Conservation (phyloP, 2,797 vertebrate species). For the Pteropus rufus region DNA sequence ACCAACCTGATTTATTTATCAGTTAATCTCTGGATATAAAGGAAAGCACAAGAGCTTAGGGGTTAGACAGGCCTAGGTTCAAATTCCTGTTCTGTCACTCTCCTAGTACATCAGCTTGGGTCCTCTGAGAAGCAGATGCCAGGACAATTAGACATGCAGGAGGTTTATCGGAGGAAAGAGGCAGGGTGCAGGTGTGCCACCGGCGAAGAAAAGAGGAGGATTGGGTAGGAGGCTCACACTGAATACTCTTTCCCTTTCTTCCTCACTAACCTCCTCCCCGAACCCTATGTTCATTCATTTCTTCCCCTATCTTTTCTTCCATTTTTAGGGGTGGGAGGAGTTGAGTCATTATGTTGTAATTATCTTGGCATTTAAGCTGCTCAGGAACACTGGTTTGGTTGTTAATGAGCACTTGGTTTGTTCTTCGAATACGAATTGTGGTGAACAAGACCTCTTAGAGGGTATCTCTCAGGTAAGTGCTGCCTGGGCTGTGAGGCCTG, state of each 20-base stretch:
- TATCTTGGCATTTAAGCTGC: slow-evolving; percentile 78
- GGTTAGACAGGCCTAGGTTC: not conserved
- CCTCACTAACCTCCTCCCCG: not conserved
- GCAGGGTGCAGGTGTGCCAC: not conserved
- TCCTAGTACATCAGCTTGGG: not conserved
- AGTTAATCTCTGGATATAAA: not conserved
- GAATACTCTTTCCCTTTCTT: slow-evolving; percentile 55
- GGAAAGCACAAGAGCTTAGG: not conserved
- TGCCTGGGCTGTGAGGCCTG: accelerated
- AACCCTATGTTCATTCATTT: not conserved
- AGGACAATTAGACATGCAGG: not conserved
- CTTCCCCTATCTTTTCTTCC: not conserved
- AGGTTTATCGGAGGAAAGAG: not conserved
- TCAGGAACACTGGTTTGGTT: slow-evolving; percentile 77
- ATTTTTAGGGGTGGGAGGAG: slow-evolving; percentile 68
- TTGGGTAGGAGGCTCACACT: not conserved
- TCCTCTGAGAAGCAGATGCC: not conserved
- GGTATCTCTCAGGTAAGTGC: slow-evolving; percentile 53
- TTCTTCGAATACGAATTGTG: slow-evolving; percentile 78
- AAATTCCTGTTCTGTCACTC: not conserved
- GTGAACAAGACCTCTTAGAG: slow-evolving; percentile 74
- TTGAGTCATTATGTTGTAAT: slow-evolving; percentile 79
- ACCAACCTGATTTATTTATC: not conserved
- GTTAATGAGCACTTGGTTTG: slow-evolving; percentile 80
- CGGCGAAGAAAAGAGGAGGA: not conserved